A percentile compares a stretch with the other conserved stretches of the same genome.
Conservation (phyloP, 2,797 vertebrate genomes). For the Denticeps clupeoides region DNA sequence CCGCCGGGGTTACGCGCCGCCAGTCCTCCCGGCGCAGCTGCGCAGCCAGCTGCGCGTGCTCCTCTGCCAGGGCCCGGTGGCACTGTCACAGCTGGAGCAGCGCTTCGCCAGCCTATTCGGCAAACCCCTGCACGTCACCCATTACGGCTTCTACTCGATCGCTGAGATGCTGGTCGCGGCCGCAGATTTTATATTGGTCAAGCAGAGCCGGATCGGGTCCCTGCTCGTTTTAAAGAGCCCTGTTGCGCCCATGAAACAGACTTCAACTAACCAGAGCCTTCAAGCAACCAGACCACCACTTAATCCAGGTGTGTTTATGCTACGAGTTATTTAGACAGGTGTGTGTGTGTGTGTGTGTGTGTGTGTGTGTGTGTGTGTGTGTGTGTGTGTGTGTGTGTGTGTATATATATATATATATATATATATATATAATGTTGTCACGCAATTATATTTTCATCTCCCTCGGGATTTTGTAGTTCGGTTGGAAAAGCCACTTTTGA, state of each 20-base stretch:
- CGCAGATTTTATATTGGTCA: conserved; percentile 58
- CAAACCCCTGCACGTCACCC: conserved; percentile 50
- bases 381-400: too few species aligned
- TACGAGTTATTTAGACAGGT: neutral
- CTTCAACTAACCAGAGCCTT: neutral
- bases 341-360: too few species aligned
- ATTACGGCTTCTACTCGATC: conserved; percentile 72
- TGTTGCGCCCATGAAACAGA: neutral
- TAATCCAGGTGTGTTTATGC: conserved; percentile 4
- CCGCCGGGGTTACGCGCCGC: conserved; percentile 43
- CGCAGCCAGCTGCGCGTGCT: conserved; percentile 71
- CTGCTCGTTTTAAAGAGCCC: conserved; percentile 56
- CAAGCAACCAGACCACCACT: neutral
- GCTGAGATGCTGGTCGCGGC: conserved; percentile 64
- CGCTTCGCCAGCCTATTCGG: conserved; percentile 63
- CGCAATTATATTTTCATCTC: too few species aligned
- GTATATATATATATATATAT: too few species aligned
- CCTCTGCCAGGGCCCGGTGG: conserved; percentile 63
- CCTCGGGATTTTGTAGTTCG: too few species aligned
- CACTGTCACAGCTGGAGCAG: conserved; percentile 65
- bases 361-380: too few species aligned
- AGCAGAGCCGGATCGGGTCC: conserved; percentile 66
- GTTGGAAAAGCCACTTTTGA: too few species aligned
- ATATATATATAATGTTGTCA: too few species aligned
- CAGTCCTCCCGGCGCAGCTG: conserved; percentile 55